A percentile compares a stretch with the other conserved stretches of the same genome.
These are phyloP conservation scores for Sarcoramphus papa DNA, from an alignment of 2,797 vertebrate genomes.

Conservation along the genomic window DNA sequence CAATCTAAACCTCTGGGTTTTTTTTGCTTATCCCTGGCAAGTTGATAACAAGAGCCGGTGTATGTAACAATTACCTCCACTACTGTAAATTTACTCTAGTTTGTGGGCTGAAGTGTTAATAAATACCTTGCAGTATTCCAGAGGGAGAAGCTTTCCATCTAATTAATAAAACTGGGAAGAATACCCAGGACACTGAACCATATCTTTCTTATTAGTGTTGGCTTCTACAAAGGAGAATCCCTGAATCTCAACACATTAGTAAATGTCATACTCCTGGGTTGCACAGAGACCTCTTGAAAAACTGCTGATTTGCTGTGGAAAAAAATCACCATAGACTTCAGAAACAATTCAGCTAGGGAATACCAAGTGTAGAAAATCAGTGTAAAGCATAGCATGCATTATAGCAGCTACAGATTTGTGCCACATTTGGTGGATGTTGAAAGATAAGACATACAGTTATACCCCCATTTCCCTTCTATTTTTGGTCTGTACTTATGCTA, in stretches of 20 bases:
- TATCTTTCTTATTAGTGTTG: constrained; percentile 76
- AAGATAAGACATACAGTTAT: background rate
- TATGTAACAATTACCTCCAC: constrained; percentile 75
- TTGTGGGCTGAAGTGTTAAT: constrained; percentile 74
- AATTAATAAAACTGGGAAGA: constrained; percentile 81
- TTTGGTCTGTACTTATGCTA: background rate
- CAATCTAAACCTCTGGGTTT: constrained; percentile 67
- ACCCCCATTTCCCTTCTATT: background rate
- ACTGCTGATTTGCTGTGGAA: constrained; percentile 60
- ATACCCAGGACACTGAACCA: constrained; percentile 71
- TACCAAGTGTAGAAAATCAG: constrained; percentile 56
- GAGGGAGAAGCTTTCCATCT: constrained; percentile 73
- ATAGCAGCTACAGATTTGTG: constrained; percentile 10
- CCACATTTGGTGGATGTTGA: background rate
- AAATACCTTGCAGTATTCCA: constrained; percentile 76
- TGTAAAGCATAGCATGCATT: constrained; percentile 44
- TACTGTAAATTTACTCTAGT: constrained; percentile 74
- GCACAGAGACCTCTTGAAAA: constrained; percentile 66
- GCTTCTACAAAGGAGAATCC: constrained; percentile 69
- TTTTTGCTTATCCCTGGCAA: constrained; percentile 66
- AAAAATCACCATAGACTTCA: constrained; percentile 53
- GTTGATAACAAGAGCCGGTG: constrained; percentile 69
- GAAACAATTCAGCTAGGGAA: constrained; percentile 62
- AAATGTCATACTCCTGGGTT: constrained; percentile 68
- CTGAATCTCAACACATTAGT: constrained; percentile 67